Base-by-base conservation (phyloP, 2,888 invertebrate genomes). In the Brenthis daphne region DNA sequence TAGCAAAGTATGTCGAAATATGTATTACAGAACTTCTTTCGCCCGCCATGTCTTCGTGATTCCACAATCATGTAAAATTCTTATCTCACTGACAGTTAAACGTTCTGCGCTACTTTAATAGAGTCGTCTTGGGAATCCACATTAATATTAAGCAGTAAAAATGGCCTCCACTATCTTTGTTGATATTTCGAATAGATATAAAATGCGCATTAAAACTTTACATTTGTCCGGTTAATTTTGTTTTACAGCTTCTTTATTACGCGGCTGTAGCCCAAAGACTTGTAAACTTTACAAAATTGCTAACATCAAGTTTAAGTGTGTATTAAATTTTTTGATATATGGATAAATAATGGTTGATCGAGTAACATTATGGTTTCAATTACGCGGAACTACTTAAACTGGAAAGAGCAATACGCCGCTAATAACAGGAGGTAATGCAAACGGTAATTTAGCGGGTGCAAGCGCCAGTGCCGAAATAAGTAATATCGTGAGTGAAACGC, bases 401-500 rank as follows among this genome's bases (percentile, higher is more conserved):
- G 84, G 85, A 89, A 86, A 73, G 74, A 55, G 71, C 74, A 83
- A 84, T 74, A 68, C 67, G 76, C 81, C 79, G 74, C 84, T 88
- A 87, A 88, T 88, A 85, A 87, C 90, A 89, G 90, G 87, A 90
- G 90, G 86, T 87, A 86, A 88, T 87, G 87, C 87, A 85, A 88
- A 88, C 85, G 86, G 79, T 85, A 87, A 90, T 89, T 89, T 88
- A 85, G 84, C 75, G 77, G 80, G 84, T 81, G 83, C 82, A 85
- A 75, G 83, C 84, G 85, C 85, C 82, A 84, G 83, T 87, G 85
- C 85, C 88, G 85, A 88, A 90, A 85, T 83, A 85, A 87, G 83
- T 83, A 81, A 82, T 82, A 81, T 88, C 90, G 92, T 90, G 91
- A 90, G 90, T 85, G 89, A 81, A 87, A 86, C 80, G 82, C 86